These are phyloP conservation scores for Philopedon plagiatum DNA, from an alignment of 2,888 invertebrate genomes.

Conservation along the genomic window DNA sequence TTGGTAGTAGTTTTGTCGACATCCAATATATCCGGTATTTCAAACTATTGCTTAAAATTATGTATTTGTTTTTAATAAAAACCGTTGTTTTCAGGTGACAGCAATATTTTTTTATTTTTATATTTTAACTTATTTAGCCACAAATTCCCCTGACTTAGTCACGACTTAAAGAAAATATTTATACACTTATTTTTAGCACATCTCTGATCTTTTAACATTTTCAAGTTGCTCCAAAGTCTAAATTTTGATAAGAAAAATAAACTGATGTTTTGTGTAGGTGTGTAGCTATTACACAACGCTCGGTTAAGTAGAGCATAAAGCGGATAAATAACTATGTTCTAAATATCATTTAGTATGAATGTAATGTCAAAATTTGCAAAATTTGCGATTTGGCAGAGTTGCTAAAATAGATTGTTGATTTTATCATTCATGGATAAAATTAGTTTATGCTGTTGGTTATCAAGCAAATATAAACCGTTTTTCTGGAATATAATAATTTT, in stretches of 20 bases:
- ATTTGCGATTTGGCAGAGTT: slow-evolving; percentile 4
- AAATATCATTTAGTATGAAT: slow-evolving; percentile 13
- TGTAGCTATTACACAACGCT: not conserved
- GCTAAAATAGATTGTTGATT: no score
- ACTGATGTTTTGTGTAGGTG: slow-evolving; percentile 2
- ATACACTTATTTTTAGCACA: slow-evolving; percentile 1
- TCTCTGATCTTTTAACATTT: not conserved
- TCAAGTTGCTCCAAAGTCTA: slow-evolving; percentile 4
- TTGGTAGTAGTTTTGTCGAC: no score
- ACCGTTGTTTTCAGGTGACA: no score
- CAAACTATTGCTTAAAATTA: no score
- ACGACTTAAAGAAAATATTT: no score
- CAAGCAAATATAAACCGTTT: not conserved
- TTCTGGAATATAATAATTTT: not conserved
- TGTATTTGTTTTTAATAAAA: no score
- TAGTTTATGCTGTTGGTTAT: no score
- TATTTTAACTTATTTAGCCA: no score
- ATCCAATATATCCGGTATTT: no score
- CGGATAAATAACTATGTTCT: slow-evolving; percentile 14
- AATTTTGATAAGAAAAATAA: slow-evolving; percentile 22
- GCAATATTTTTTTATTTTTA: no score
- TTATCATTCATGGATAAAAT: not conserved
- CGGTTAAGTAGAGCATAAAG: slow-evolving; percentile 20
- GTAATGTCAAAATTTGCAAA: slow-evolving; percentile 7
- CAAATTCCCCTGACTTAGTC: no score